Conservation (phyloP, 1,140 invertebrate species). For the Potamilus streckersoni region DNA sequence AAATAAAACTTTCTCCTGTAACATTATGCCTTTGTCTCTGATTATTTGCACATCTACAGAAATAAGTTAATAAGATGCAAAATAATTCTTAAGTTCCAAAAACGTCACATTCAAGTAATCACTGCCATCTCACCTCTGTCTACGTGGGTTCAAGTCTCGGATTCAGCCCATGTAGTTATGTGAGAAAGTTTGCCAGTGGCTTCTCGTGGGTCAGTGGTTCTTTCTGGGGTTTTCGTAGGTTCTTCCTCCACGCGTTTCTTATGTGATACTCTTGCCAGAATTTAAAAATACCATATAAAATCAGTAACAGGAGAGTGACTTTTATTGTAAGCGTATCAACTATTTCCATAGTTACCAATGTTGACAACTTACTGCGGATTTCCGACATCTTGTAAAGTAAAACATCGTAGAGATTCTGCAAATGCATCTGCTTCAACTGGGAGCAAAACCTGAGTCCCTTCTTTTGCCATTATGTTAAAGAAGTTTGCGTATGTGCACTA, state of each 20-base stretch:
- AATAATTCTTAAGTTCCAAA: too few species aligned
- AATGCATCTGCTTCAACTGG: conserved; percentile 60
- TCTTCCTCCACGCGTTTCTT: not conserved
- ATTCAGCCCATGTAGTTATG: too few species aligned
- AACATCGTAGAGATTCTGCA: conserved; percentile 52
- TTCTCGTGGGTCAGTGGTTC: too few species aligned
- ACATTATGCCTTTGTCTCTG: too few species aligned
- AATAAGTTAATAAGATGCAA: too few species aligned
- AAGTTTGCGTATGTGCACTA: not conserved
- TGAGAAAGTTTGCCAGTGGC: too few species aligned
- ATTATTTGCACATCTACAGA: too few species aligned
- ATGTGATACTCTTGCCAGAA: not conserved
- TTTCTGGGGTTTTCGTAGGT: too few species aligned
- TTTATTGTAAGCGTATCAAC: not conserved
- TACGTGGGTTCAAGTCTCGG: too few species aligned
- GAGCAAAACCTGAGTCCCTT: conserved; percentile 49
- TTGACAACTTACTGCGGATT: conserved; percentile 44
- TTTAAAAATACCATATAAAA: not conserved
- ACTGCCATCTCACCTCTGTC: too few species aligned
- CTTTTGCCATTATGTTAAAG: conserved; percentile 32
- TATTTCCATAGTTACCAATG: conserved; percentile 26
- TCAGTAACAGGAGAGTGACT: not conserved
- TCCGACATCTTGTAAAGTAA: conserved; percentile 58
- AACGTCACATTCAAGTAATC: too few species aligned
- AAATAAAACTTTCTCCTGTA: too few species aligned